phyloP scores from a whole-genome alignment of 37 sponge, comb jelly and placozoan species.

The Diacarnus erythraeanus region DNA sequence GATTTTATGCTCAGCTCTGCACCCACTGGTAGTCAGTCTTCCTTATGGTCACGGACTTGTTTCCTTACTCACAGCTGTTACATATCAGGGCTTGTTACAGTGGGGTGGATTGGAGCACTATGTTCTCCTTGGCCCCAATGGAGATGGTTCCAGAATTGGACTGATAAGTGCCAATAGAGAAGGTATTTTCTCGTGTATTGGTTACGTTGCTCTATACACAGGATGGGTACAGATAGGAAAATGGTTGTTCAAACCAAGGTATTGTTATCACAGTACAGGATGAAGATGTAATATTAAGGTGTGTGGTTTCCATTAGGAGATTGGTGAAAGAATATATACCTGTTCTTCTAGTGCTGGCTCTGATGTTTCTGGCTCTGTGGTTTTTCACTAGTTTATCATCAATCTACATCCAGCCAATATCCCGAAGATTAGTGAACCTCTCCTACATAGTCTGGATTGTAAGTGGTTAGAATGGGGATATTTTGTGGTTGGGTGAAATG shows the following conservation, averaged over 20 bases:
- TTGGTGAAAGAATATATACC: not conserved
- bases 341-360: not conserved
- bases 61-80: slow-evolving; percentile 10
- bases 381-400: slow-evolving; percentile 3
- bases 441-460: slow-evolving; percentile 89
- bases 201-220: slow-evolving; percentile 83
- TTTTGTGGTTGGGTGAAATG: not conserved
- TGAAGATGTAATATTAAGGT: not conserved
- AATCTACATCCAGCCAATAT: slow-evolving; percentile 61
- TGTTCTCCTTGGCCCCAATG: slow-evolving; percentile 63
- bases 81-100: slow-evolving; percentile 72
- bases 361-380: slow-evolving; percentile 10
- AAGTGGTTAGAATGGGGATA: slow-evolving; percentile 4
- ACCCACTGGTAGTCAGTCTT: slow-evolving; percentile 27
- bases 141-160: slow-evolving; percentile 58
- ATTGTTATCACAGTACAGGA: not conserved
- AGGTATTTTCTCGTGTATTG: slow-evolving; percentile 86
- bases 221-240: slow-evolving; percentile 78
- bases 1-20: slow-evolving; percentile 43
- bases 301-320: not conserved
- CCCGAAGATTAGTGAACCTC: slow-evolving; percentile 84
- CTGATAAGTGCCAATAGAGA: slow-evolving; percentile 92
- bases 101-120: slow-evolving; percentile 50
- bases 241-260: slow-evolving; percentile 64
- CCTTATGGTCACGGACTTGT: slow-evolving; percentile 33